Percentiles rank a stretch among this genome's conserved stretches.
These are phyloP conservation scores for Glomeris maerens DNA, from an alignment of 1,140 invertebrate genomes.

Conservation along the genomic window DNA sequence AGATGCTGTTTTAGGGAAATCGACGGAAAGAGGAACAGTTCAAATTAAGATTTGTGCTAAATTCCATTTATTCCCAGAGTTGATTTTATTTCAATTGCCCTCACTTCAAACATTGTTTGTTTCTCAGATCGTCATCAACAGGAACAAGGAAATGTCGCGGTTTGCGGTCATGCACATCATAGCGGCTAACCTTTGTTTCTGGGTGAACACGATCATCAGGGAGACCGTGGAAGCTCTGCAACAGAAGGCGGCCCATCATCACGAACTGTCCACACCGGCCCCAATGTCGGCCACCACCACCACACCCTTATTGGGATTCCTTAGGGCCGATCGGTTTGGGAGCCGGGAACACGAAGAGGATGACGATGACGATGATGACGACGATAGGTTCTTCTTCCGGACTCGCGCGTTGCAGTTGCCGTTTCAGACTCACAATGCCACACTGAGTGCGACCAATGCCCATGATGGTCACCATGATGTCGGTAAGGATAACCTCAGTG, in stretches of 20 bases:
- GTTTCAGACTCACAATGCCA: too few relatives aligned
- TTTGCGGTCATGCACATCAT: slow-evolving; percentile 60
- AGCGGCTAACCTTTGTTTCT: slow-evolving; percentile 52
- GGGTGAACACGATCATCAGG: slow-evolving; percentile 53
- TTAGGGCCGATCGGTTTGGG: too few relatives aligned
- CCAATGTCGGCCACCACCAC: neutral
- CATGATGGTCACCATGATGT: neutral
- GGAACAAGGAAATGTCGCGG: slow-evolving; percentile 40
- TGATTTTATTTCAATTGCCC: too few relatives aligned
- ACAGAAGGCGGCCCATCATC: slow-evolving; percentile 14
- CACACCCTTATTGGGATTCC: too few relatives aligned
- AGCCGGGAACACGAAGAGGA: neutral
- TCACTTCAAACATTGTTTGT: slow-evolving; percentile 11
- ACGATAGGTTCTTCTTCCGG: too few relatives aligned
- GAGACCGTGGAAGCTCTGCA: slow-evolving; percentile 42
- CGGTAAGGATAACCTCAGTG: neutral
- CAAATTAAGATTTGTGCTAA: too few relatives aligned
- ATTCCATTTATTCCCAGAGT: too few relatives aligned
- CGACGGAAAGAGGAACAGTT: too few relatives aligned
- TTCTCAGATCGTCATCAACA: slow-evolving; percentile 45
- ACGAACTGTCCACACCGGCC: neutral
- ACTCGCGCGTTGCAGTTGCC: too few relatives aligned
- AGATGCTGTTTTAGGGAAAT: too few relatives aligned
- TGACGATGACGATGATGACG: neutral
- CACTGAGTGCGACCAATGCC: too few relatives aligned